Conservation (phyloP, 1,140 invertebrate genomes). For the Nasonia longicornis region DNA sequence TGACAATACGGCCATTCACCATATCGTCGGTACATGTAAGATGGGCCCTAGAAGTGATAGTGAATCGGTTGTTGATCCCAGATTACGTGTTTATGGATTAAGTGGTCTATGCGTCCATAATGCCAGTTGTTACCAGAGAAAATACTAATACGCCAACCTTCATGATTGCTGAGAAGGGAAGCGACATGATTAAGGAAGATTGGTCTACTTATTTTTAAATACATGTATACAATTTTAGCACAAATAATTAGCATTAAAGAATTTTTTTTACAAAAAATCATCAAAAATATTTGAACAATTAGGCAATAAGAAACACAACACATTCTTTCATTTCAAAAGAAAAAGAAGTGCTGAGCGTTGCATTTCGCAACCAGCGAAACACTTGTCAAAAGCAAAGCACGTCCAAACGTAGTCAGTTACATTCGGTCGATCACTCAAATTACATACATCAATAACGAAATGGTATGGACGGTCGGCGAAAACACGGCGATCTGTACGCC, state of each 20-base stretch:
- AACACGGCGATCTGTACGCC: neutral
- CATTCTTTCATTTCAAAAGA: too few relatives aligned
- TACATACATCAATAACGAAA: too few relatives aligned
- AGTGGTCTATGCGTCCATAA: neutral
- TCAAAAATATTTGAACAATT: too few relatives aligned
- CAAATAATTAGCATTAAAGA: too few relatives aligned
- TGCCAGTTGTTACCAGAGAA: slow-evolving; percentile 55
- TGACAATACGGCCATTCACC: neutral
- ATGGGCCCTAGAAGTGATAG: neutral
- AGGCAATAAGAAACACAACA: too few relatives aligned
- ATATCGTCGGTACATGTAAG: neutral
- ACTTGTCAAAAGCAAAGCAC: too few relatives aligned
- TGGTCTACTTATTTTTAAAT: neutral
- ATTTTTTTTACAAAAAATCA: too few relatives aligned
- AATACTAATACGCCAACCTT: slow-evolving; percentile 69
- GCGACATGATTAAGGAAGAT: slow-evolving; percentile 64
- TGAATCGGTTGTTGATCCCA: neutral
- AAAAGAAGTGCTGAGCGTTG: too few relatives aligned
- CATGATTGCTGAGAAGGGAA: slow-evolving; percentile 70
- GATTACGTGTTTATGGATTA: neutral
- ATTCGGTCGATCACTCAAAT: neutral
- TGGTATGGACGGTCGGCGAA: neutral
- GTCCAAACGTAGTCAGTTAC: too few relatives aligned
- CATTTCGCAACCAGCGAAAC: too few relatives aligned
- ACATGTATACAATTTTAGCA: too few relatives aligned